Base-by-base conservation (phyloP, 2,888 invertebrate genomes). In the Cataglyphis livida region DNA sequence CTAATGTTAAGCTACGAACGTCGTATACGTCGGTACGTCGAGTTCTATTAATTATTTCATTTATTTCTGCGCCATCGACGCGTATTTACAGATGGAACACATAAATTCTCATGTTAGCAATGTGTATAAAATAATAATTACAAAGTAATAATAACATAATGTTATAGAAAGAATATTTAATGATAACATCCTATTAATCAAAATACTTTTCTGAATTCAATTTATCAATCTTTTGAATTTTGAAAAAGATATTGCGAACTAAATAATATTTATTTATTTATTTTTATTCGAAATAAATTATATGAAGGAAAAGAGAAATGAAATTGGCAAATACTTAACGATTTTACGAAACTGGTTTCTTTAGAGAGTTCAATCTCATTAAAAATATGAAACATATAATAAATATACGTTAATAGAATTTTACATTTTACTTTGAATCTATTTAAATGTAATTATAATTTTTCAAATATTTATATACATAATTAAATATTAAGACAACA, bases 221-320 rank as follows among this genome's bases (percentile, higher is more conserved):
- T 25, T 12, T 0, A 61, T 41, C 41, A 25, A 28, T 41, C 28
- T 61, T 12, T 61, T 41, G 4, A 41, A 41, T 73, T 61, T 15
- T n/a, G 35, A 35, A 25, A 73, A n/a, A 28, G 7, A 25, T 25
- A 59, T 28, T 6, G 12, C 12, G 3, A 61, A 73, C 10, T 62
- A 9, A 44, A 12, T 28, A 62, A 28, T 73, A n/a, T n/a, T 28
- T 5, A 68, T 41, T 28, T 10, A 68, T 70, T 51, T 51, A 74
- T 74, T 41, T 62, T 44, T 9, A 74, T 32, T 7, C 21, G 35
- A 32, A 41, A 9, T 41, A 32, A 74, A 74, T 12, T 44, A 21
- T 21, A 48, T 44, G 12, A 0, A 32, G 0, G 7, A 12, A 44
- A 64, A 44, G 1, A 65, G 6, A 1, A 28, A 12, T 51, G 12